phyloP scores from a whole-genome alignment of 2,113 vertebrate genomes.

The Fukomys damarensis region DNA sequence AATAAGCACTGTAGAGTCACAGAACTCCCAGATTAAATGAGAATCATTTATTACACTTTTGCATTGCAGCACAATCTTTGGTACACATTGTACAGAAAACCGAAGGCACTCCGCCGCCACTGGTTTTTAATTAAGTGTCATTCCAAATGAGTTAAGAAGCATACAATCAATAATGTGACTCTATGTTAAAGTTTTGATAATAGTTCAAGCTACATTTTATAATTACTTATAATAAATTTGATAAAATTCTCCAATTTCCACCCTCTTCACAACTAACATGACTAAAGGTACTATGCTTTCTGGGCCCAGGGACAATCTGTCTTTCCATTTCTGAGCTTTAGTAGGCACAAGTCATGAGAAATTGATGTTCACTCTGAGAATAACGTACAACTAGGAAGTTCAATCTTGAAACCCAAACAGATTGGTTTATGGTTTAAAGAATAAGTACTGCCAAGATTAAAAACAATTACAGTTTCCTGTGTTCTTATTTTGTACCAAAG shows the following conservation, averaged over 20 bases:
- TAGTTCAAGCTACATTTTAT: conserved; percentile 48
- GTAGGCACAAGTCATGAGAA: not conserved
- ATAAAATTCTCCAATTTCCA: conserved; percentile 74
- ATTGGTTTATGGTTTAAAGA: not conserved
- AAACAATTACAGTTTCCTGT: conserved; percentile 23
- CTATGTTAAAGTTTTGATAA: conserved; percentile 68
- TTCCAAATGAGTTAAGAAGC: conserved; percentile 78
- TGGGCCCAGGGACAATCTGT: not conserved
- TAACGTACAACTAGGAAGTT: conserved; percentile 32
- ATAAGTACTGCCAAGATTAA: conserved; percentile 31
- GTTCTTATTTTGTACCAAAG: conserved; percentile 12
- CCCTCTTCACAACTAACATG: not conserved
- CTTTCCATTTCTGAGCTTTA: conserved; percentile 33
- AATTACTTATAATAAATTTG: conserved; percentile 73
- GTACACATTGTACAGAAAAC: conserved; percentile 43
- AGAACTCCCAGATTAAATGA: conserved; percentile 71
- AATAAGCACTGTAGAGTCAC: conserved; percentile 64
- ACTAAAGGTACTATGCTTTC: not conserved
- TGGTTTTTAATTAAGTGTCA: conserved; percentile 82
- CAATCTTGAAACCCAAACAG: not conserved
- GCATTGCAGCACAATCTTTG: conserved; percentile 79
- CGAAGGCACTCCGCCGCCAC: conserved; percentile 69
- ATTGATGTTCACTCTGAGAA: conserved; percentile 55
- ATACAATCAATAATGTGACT: conserved; percentile 68
- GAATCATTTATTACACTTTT: conserved; percentile 82